These are phyloP conservation scores for Eretmodus cyanostictus DNA, from an alignment of 2,113 vertebrate genomes.

Conservation along the genomic window DNA sequence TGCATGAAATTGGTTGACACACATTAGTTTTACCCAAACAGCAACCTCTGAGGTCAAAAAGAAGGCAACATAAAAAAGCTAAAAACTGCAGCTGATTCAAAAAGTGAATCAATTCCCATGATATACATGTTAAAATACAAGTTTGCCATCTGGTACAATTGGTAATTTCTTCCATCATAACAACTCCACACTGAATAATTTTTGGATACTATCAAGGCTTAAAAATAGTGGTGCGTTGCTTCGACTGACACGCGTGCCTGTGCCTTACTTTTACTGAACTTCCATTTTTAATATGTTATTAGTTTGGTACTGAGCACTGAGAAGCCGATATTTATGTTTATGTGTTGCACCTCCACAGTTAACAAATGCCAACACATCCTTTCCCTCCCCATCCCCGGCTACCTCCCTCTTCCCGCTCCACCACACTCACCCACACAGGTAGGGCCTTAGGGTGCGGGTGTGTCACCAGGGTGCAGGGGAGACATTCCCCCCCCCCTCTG, in stretches of 20 bases:
- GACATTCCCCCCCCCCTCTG: no score
- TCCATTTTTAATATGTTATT: neutral
- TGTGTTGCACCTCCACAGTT: neutral
- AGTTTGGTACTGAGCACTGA: neutral
- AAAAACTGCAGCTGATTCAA: neutral
- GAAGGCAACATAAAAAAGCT: neutral
- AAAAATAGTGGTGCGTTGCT: neutral
- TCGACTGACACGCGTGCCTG: accelerated
- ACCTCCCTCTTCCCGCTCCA: no score
- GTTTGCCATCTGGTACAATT: neutral
- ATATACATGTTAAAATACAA: accelerated
- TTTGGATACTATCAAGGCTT: neutral
- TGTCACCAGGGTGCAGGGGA: no score
- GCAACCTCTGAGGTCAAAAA: neutral
- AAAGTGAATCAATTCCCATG: neutral
- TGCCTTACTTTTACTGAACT: neutral
- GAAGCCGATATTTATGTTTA: accelerated
- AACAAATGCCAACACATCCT: neutral
- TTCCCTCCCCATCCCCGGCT: no score
- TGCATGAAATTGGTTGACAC: neutral
- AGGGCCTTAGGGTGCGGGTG: no score
- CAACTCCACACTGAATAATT: neutral
- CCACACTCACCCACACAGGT: no score
- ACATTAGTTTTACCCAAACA: neutral
- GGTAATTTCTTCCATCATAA: neutral